Base-by-base conservation (phyloP, 2,888 invertebrate genomes). In the Rosalia funebris region DNA sequence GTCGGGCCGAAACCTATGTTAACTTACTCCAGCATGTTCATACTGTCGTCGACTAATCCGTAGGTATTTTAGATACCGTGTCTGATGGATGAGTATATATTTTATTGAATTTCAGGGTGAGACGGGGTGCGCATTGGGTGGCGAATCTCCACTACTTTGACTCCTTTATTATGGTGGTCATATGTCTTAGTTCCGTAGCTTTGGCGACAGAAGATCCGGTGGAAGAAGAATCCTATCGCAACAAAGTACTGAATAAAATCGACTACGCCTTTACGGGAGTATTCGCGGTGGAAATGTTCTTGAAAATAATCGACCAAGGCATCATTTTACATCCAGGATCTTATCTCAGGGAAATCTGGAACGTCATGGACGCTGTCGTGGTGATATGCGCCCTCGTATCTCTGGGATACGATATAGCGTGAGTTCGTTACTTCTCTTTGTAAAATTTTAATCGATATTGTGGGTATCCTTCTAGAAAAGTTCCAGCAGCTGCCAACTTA, bases 21-120 rank as follows among this genome's bases (percentile, higher is more conserved):
- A 88, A 98, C 98, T 85, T 99, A 98, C 87, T 96, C 98, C 86
- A 98, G 98, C 85, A 96, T 99, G 97, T 99, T 99, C 87, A 91
- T 99, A 86, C 90, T 99, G 82, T 96, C 98, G 82, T 95, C 98
- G 77, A 98, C 98, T 77, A 99, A 99, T 88, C 95, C 96, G 97
- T 98, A 87, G 91, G 93, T 88, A n/a, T n/a, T n/a, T n/a, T n/a
- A n/a, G n/a, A n/a, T n/a, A n/a, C n/a, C n/a, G n/a, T n/a, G n/a
- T n/a, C n/a, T n/a, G n/a, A n/a, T n/a, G n/a, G n/a, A n/a, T n/a
- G n/a, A n/a, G n/a, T n/a, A n/a, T n/a, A n/a, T n/a, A n/a, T n/a
- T n/a, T n/a, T n/a, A n/a, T n/a, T n/a, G n/a, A n/a, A n/a, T 85
- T 87, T 71, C 87, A 98, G 98, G 82, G 89, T 99, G 81, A 91